Conservation (phyloP, 2,888 invertebrate species). For the Pandemis cinnamomeana region DNA sequence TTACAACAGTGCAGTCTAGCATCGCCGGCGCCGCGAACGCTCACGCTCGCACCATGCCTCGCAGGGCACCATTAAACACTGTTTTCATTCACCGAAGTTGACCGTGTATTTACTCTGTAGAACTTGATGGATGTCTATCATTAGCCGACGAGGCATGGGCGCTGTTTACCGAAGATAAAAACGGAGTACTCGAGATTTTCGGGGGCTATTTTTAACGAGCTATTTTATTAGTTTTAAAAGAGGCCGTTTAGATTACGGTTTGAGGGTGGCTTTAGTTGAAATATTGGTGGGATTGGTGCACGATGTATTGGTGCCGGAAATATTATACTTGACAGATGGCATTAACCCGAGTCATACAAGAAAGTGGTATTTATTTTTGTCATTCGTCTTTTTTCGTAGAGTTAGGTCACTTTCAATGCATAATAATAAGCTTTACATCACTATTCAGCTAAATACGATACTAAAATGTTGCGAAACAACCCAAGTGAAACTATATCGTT, state of each 20-base stretch:
- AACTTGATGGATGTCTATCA: slow-evolving; percentile 74
- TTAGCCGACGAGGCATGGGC: slow-evolving; percentile 64
- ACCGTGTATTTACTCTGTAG: slow-evolving; percentile 35
- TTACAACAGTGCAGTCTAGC: background rate
- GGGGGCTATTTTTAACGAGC: slow-evolving; percentile 82
- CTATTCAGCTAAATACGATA: background rate
- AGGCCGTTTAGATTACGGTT: slow-evolving; percentile 82
- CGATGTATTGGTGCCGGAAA: slow-evolving; percentile 76
- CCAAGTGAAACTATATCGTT: background rate
- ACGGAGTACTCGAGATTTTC: slow-evolving; percentile 73
- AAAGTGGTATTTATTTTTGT: no score
- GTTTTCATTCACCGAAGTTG: slow-evolving; percentile 40
- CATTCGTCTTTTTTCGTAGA: no score
- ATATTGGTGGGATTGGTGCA: slow-evolving; percentile 70
- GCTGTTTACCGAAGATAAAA: slow-evolving; percentile 75
- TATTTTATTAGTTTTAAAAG: slow-evolving; percentile 83
- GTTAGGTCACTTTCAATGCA: no score
- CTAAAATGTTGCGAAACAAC: background rate
- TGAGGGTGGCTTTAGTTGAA: slow-evolving; percentile 53
- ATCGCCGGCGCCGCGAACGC: background rate
- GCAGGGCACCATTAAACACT: slow-evolving; percentile 35
- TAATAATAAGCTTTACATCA: no score
- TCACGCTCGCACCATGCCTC: slow-evolving; percentile 27
- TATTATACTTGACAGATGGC: slow-evolving; percentile 55
- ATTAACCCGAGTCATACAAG: no score